Percentiles rank a stretch among this genome's conserved stretches.
phyloP scores from a whole-genome alignment of 2,113 vertebrate genomes.

The Pelecanus crispus region DNA sequence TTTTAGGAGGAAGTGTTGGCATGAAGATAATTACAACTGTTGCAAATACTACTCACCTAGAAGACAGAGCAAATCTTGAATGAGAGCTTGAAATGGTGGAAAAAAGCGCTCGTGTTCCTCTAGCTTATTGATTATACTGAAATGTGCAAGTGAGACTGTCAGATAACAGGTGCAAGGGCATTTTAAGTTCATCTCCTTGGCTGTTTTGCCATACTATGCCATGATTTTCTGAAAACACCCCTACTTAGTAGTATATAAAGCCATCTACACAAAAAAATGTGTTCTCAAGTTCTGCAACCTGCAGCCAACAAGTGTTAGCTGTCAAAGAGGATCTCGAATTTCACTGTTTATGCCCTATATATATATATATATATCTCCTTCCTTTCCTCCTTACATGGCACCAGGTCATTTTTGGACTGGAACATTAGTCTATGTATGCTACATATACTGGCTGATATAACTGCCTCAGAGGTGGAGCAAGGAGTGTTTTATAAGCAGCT shows the following conservation, averaged over 20 bases:
- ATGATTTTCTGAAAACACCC: neutral
- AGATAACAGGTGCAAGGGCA: neutral
- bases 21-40: neutral
- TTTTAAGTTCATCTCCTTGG: neutral
- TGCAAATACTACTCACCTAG: constrained; percentile 74
- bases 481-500: neutral
- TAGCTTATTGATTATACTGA: constrained; percentile 83
- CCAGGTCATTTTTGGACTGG: neutral
- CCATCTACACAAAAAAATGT: neutral
- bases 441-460: neutral
- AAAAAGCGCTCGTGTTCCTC: constrained; percentile 89
- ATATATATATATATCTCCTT: neutral
- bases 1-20: neutral
- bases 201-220: neutral
- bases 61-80: constrained; percentile 75
- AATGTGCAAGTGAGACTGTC: neutral
- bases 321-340: neutral
- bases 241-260: neutral
- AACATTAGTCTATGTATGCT: neutral
- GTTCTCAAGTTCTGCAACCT: neutral
- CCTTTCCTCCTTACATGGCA: neutral
- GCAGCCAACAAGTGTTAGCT: neutral
- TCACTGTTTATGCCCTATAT: neutral
- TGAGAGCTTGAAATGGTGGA: constrained; percentile 82
- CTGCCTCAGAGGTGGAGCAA: neutral